A percentile compares a stretch with the other conserved stretches of the same genome.
Conservation (phyloP, 2,797 vertebrate genomes). For the Triplophysa bombifrons region DNA sequence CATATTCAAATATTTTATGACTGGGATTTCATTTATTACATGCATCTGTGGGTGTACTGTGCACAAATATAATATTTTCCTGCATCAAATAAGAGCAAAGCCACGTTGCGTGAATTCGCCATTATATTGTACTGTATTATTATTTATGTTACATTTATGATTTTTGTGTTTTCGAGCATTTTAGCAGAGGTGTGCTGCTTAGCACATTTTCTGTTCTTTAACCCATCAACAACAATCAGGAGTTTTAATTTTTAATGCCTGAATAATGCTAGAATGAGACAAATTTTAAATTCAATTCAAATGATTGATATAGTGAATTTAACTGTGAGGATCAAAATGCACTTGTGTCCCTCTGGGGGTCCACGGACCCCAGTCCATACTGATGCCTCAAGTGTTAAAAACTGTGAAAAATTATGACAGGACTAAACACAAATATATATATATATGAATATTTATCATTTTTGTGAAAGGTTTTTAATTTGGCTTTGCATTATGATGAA, state of each 20-base stretch:
- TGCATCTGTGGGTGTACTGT: background rate
- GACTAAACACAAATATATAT: background rate
- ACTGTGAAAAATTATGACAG: background rate
- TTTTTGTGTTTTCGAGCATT: slow-evolving; percentile 1
- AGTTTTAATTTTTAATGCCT: too few relatives aligned
- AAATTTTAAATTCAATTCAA: background rate
- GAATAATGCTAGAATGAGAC: too few relatives aligned
- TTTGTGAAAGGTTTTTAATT: slow-evolving; percentile 68
- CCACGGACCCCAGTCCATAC: background rate
- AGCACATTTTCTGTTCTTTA: too few relatives aligned
- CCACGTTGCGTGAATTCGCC: background rate
- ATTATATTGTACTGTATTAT: background rate
- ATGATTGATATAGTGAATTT: background rate
- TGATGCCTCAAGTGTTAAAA: background rate
- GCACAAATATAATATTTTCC: background rate
- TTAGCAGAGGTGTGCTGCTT: background rate
- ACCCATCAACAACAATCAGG: too few relatives aligned
- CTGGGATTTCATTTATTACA: background rate
- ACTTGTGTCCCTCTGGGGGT: background rate
- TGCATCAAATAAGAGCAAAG: background rate
- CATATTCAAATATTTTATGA: background rate
- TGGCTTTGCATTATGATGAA: slow-evolving; percentile 82
- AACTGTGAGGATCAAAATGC: background rate
- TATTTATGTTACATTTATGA: background rate
- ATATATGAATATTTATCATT: background rate